Base-by-base conservation (phyloP, 2,888 invertebrate species). In the Agrochola lota region DNA sequence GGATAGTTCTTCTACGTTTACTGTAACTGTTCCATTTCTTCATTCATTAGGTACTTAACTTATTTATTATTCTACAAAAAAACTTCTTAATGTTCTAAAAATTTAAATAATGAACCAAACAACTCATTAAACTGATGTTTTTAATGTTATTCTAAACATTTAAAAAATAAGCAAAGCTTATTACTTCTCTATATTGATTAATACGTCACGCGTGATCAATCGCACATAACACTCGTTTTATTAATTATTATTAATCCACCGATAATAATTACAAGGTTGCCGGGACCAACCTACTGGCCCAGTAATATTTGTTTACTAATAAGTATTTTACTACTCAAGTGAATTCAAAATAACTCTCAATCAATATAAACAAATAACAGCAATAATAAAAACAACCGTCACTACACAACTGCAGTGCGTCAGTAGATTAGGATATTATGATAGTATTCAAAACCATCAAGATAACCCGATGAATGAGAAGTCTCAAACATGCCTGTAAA, bases 321-420 rank as follows among this genome's bases (percentile, higher is more conserved):
- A 67, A 20, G 82, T 55, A 26, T 43, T 30, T 62, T 55, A 17
- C 52, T 60, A 52, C 30, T 9, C 15, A 49, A 23, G 0, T 68
- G 12, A 12, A n/a, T 59, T 43, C 15, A n/a, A 64, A 75, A 78
- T 80, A 80, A 30, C 15, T 49, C 15, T 9, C 26, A 57, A n/a
- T 1, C 0, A 40, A 63, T 40, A 8, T 35, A 68, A 63, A 78
- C 26, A 83, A 52, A 49, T 59, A 11, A n/a, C 68, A 55, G 26
- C 26, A 49, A 68, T 63, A 40, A 40, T 43, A 77, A 68, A 83
- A 83, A 69, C 57, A 83, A 35, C 4, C 62, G 57, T 77, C 79
- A 83, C 49, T 5, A 17, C 2, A 26, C 40, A 43, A 55, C 23
- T 40, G 43, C n/a, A 62, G 46, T 55, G 52, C 63, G 49, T 78